phyloP scores from a whole-genome alignment of 2,888 invertebrate species.

The Timema cristinae region DNA sequence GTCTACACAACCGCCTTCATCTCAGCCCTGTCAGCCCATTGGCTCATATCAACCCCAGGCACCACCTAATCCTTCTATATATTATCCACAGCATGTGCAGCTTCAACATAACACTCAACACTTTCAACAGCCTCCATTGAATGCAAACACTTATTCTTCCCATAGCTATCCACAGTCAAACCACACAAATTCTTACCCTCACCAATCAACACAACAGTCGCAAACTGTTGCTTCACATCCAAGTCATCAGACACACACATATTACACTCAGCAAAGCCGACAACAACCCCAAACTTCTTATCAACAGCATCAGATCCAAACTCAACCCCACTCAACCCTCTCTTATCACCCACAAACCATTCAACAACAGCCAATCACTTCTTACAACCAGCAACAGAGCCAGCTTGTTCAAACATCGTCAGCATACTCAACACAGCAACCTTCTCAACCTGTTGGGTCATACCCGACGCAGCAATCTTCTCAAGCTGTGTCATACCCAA shows the following conservation, averaged over 20 bases:
- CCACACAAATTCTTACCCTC: constrained; percentile 41
- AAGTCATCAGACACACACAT: constrained; percentile 12
- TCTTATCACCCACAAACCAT: not conserved
- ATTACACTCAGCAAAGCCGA: constrained; percentile 14
- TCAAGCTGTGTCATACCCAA: too few species aligned
- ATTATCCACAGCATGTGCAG: constrained; percentile 26
- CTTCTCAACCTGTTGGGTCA: too few species aligned
- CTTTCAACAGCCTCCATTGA: constrained; percentile 46
- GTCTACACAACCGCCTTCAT: too few species aligned
- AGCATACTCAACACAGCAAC: not conserved
- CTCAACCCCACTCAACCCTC: constrained; percentile 10
- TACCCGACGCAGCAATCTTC: too few species aligned
- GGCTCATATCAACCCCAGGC: constrained; percentile 42
- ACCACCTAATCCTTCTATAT: constrained; percentile 20
- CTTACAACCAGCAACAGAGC: not conserved
- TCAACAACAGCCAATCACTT: not conserved
- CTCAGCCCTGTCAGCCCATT: too few species aligned
- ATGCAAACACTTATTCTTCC: constrained; percentile 39
- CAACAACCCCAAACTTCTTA: constrained; percentile 13
- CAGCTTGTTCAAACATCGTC: constrained; percentile 13
- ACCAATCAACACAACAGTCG: constrained; percentile 39
- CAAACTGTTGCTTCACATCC: constrained; percentile 9
- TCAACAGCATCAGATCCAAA: constrained; percentile 14
- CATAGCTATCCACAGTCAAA: constrained; percentile 46
- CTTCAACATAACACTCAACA: constrained; percentile 44